These are phyloP conservation scores for Holacanthus passer DNA, from an alignment of 2,113 vertebrate genomes.

Conservation along the genomic window DNA sequence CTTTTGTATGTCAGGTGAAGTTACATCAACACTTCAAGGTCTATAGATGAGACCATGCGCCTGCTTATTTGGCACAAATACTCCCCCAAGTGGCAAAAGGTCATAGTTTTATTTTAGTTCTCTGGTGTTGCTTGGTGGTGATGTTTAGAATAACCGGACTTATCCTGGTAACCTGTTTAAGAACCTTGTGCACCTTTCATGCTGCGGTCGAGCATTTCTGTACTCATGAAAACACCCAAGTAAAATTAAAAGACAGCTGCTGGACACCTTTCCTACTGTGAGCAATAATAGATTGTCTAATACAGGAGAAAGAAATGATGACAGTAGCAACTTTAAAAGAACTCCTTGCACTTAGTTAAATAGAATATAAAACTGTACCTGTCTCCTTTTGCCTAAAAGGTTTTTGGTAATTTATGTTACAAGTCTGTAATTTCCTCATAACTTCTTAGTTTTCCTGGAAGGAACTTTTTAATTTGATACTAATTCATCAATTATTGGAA, in stretches of 20 bases:
- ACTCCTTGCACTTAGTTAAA: background rate
- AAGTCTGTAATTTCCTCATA: fast-evolving
- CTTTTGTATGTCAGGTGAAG: background rate
- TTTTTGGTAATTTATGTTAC: background rate
- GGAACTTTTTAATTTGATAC: background rate
- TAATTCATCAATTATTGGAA: background rate
- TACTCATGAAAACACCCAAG: background rate
- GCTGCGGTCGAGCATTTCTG: background rate
- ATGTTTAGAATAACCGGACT: slow-evolving; percentile 3
- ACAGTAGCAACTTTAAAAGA: background rate
- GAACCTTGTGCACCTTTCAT: background rate
- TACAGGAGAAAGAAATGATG: background rate
- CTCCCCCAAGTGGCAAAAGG: slow-evolving; percentile 18
- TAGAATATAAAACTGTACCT: background rate
- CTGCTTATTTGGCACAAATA: background rate
- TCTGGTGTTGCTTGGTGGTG: background rate
- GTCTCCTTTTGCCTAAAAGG: background rate
- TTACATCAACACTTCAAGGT: background rate
- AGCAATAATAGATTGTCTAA: background rate
- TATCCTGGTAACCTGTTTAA: background rate
- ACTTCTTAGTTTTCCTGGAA: background rate
- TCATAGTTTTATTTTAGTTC: background rate
- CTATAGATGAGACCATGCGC: background rate
- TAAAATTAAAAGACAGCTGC: background rate
- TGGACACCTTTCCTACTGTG: background rate